A percentile compares a stretch with the other conserved stretches of the same genome.
phyloP scores from a whole-genome alignment of 1,140 invertebrate genomes.

The Zaprionus inermis region DNA sequence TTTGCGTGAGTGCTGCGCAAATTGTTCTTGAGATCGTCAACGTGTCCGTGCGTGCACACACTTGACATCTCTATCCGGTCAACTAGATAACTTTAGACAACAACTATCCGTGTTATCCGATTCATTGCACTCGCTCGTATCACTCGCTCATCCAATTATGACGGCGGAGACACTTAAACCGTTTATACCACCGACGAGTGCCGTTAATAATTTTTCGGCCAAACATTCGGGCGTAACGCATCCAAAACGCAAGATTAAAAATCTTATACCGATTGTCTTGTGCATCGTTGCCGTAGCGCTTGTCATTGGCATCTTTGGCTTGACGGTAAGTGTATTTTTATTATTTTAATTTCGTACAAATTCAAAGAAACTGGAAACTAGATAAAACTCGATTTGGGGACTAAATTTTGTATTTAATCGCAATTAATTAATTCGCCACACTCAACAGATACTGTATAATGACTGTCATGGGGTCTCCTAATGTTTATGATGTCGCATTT shows the following conservation, averaged over 20 bases:
- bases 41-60: constrained; percentile 20
- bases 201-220: constrained; percentile 63
- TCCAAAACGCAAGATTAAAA: constrained; percentile 53
- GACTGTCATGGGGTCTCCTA: neutral
- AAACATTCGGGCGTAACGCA: constrained; percentile 53
- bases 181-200: constrained; percentile 76
- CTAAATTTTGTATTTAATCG: neutral
- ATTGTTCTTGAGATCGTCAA: constrained; percentile 29
- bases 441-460: neutral
- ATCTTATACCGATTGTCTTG: constrained; percentile 60
- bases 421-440: constrained; percentile 7
- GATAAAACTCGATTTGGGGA: neutral
- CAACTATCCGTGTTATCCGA: constrained; percentile 17
- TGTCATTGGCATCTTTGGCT: constrained; percentile 49
- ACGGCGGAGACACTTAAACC: constrained; percentile 83
- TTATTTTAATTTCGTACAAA: neutral
- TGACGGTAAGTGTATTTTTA: constrained; percentile 65
- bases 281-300: constrained; percentile 50
- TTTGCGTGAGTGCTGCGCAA: constrained; percentile 30
- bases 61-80: constrained; percentile 32
- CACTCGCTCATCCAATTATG: constrained; percentile 60
- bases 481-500: constrained; percentile 21
- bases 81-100: constrained; percentile 6
- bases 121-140: constrained; percentile 27
- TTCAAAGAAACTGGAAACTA: neutral